These are phyloP conservation scores for Drosophila lacteicornis DNA, from an alignment of 1,140 invertebrate species.

Conservation along the genomic window DNA sequence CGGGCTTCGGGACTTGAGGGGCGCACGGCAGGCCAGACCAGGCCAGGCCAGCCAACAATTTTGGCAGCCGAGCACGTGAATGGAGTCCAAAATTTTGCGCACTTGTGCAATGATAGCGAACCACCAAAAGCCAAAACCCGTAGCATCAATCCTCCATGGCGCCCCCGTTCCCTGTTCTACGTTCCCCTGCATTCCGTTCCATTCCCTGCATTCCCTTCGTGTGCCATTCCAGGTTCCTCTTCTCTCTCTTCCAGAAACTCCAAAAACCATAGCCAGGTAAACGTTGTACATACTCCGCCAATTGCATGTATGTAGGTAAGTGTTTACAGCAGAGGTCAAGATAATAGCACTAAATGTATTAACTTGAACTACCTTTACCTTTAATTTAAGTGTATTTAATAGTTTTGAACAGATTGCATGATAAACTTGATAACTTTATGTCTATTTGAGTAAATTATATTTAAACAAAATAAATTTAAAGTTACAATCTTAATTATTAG, in stretches of 20 bases:
- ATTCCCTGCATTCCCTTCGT: not conserved
- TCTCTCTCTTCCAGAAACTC: not conserved
- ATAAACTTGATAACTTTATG: no score
- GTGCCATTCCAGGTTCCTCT: not conserved
- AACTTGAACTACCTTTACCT: no score
- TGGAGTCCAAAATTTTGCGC: slow-evolving; percentile 82
- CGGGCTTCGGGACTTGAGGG: not conserved
- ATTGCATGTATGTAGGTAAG: slow-evolving; percentile 30
- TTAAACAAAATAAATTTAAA: no score
- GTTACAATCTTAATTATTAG: no score
- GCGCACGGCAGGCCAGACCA: not conserved
- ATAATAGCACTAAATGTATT: not conserved
- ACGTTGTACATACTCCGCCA: slow-evolving; percentile 41
- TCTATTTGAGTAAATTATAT: no score
- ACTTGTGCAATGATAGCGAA: slow-evolving; percentile 80
- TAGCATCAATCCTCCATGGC: slow-evolving; percentile 34
- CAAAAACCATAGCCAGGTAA: slow-evolving; percentile 45
- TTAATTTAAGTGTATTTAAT: no score
- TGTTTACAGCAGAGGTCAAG: not conserved
- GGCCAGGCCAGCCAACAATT: slow-evolving; percentile 61
- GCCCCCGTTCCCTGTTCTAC: not conserved
- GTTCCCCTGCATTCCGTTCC: not conserved
- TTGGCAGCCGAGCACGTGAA: slow-evolving; percentile 80
- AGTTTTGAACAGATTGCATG: no score
- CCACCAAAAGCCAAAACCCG: slow-evolving; percentile 35